These are phyloP conservation scores for Trachurus trachurus DNA, from an alignment of 2,797 vertebrate genomes.

Conservation along the genomic window DNA sequence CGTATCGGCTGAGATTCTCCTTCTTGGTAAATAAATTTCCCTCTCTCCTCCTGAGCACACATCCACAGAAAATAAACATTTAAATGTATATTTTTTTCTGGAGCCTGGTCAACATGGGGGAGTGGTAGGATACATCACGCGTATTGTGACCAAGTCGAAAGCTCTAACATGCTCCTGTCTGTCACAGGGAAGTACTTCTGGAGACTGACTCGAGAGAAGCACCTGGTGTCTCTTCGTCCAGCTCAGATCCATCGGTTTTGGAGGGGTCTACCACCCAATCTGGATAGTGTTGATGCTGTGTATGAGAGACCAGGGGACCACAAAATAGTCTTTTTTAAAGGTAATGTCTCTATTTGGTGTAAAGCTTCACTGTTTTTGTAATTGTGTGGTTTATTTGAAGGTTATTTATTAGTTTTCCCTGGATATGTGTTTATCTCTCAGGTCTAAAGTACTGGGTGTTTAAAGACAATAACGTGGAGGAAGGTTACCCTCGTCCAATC, in stretches of 20 bases:
- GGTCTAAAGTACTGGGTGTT: slow-evolving; percentile 98
- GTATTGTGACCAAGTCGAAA: background rate
- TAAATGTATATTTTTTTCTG: background rate
- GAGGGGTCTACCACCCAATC: slow-evolving; percentile 92
- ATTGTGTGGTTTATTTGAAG: background rate
- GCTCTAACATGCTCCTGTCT: background rate
- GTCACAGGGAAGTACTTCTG: slow-evolving; percentile 94
- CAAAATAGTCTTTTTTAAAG: slow-evolving; percentile 98
- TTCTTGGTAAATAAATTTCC: background rate
- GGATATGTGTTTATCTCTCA: slow-evolving; percentile 62
- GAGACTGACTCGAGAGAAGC: slow-evolving; percentile 93
- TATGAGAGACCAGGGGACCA: slow-evolving; percentile 95
- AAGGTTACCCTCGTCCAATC: slow-evolving; percentile 94
- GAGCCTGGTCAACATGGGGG: background rate
- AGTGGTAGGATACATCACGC: background rate
- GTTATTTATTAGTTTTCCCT: background rate
- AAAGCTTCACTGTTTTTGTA: background rate
- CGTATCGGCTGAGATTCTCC: background rate
- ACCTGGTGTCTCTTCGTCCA: slow-evolving; percentile 94
- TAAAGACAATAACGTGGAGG: slow-evolving; percentile 96
- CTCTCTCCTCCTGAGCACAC: background rate
- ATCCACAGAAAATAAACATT: background rate
- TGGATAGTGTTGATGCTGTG: slow-evolving; percentile 94
- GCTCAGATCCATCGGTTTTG: slow-evolving; percentile 97
- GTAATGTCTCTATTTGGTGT: slow-evolving; percentile 68